Percentiles rank a stretch among this genome's conserved stretches.
phyloP scores from a whole-genome alignment of 2,888 invertebrate species.

The Tuta absoluta region DNA sequence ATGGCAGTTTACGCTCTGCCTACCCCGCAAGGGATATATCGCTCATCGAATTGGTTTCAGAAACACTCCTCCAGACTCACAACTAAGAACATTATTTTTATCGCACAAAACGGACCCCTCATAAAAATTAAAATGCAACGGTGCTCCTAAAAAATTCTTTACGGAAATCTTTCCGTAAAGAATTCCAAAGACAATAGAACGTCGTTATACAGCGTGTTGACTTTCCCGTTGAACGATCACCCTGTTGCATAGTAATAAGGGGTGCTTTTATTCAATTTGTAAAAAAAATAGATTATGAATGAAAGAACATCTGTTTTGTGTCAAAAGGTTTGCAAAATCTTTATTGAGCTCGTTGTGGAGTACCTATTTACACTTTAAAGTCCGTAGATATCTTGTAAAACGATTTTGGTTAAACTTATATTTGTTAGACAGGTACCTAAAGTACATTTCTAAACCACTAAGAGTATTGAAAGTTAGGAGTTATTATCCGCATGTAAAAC shows the following conservation, averaged over 20 bases:
- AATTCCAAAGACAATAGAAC: conserved; percentile 22
- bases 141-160: conserved; percentile 8
- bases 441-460: too few relatives aligned
- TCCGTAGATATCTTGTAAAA: too few relatives aligned
- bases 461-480: too few relatives aligned
- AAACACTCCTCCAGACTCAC: too few relatives aligned
- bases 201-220: conserved; percentile 29
- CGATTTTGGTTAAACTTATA: too few relatives aligned
- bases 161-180: conserved; percentile 6
- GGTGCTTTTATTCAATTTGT: conserved; percentile 10
- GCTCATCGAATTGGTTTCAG: too few relatives aligned
- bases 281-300: neutral
- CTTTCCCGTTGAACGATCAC: conserved; percentile 27
- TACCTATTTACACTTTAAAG: too few relatives aligned
- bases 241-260: conserved; percentile 28
- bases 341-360: too few relatives aligned
- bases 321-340: neutral
- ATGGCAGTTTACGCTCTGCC: too few relatives aligned
- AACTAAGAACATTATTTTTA: neutral
- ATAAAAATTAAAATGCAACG: conserved; percentile 9
- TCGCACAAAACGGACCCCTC: neutral
- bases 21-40: too few relatives aligned
- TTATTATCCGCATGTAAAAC: too few relatives aligned
- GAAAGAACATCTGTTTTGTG: neutral
- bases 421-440: too few relatives aligned